Conservation (phyloP, 2,797 vertebrate genomes). For the Agapornis canus region DNA sequence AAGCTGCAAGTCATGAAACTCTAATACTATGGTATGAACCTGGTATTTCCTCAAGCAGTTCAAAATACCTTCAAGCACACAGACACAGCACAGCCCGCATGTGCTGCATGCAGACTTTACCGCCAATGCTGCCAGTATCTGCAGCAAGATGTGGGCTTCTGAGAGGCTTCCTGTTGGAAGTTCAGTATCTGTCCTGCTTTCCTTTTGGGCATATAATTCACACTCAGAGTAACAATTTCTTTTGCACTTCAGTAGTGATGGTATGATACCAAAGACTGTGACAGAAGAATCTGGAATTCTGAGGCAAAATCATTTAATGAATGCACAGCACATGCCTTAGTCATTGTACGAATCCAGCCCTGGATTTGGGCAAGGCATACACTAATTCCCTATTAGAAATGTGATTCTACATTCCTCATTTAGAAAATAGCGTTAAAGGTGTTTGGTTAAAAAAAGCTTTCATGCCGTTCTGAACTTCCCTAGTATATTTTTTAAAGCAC, state of each 20-base stretch:
- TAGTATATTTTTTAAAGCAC: slow-evolving; percentile 69
- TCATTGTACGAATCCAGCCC: slow-evolving; percentile 69
- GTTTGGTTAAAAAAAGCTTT: slow-evolving; percentile 64
- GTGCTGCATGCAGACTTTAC: not conserved
- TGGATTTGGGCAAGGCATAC: slow-evolving; percentile 59
- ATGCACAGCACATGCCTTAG: slow-evolving; percentile 69
- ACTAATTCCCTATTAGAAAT: slow-evolving; percentile 75
- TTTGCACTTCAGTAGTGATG: slow-evolving; percentile 23
- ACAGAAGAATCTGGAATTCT: slow-evolving; percentile 65
- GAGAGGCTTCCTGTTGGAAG: not conserved
- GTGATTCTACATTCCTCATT: slow-evolving; percentile 68
- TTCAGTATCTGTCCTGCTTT: not conserved
- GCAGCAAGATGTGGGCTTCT: not conserved
- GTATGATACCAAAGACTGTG: slow-evolving; percentile 41
- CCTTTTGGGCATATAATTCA: not conserved
- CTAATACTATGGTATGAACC: not conserved
- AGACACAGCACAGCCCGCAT: rapidly evolving
- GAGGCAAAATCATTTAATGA: slow-evolving; percentile 76
- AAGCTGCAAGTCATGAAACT: not conserved
- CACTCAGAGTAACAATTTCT: not conserved
- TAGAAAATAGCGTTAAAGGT: slow-evolving; percentile 48
- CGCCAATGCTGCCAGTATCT: not conserved
- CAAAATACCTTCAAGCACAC: not conserved
- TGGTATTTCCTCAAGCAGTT: not conserved
- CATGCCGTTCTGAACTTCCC: slow-evolving; percentile 69